A percentile compares a stretch with the other conserved stretches of the same genome.
Evolutionary conservation across 2,797 vertebrate genomes (phyloP).

Genomic region (Acrossocheilus wenchowensis): DNA sequence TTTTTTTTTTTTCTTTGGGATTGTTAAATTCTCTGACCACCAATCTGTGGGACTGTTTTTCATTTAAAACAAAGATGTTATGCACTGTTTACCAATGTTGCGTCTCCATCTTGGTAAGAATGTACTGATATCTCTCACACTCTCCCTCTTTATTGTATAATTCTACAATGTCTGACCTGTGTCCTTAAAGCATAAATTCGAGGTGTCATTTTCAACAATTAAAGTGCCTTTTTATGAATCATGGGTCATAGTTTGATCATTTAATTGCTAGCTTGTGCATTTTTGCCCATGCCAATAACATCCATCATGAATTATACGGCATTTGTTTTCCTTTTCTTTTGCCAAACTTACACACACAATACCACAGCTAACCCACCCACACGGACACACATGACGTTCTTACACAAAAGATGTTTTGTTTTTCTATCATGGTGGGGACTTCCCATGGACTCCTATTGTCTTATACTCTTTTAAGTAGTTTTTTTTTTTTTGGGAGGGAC

Average conservation of each 20-base stretch:
- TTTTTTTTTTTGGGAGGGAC: too few relatives aligned
- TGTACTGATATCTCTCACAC: slow-evolving; percentile 49
- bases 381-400: background rate
- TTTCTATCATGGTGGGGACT: background rate
- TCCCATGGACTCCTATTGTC: slow-evolving; percentile 4
- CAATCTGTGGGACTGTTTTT: slow-evolving; percentile 42
- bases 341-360: background rate
- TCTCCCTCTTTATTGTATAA: slow-evolving; percentile 43
- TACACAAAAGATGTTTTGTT: background rate
- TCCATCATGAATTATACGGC: slow-evolving; percentile 35
- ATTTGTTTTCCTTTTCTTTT: slow-evolving; percentile 28
- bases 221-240: slow-evolving; percentile 53
- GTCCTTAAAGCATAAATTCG: slow-evolving; percentile 37
- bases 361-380: background rate
- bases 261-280: slow-evolving; percentile 23
- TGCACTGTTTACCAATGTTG: slow-evolving; percentile 62
- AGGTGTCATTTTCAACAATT: slow-evolving; percentile 57
- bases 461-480: background rate
- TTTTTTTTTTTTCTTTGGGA: background rate
- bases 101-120: slow-evolving; percentile 52
- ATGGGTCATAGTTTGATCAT: background rate
- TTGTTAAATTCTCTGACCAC: slow-evolving; percentile 43
- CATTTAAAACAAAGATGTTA: slow-evolving; percentile 54
- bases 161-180: slow-evolving; percentile 52
- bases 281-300: slow-evolving; percentile 44